Percentiles rank a stretch among this genome's conserved stretches.
Evolutionary conservation across 1,140 invertebrate species (phyloP).

Genomic region (Drosophila novamexicana): DNA sequence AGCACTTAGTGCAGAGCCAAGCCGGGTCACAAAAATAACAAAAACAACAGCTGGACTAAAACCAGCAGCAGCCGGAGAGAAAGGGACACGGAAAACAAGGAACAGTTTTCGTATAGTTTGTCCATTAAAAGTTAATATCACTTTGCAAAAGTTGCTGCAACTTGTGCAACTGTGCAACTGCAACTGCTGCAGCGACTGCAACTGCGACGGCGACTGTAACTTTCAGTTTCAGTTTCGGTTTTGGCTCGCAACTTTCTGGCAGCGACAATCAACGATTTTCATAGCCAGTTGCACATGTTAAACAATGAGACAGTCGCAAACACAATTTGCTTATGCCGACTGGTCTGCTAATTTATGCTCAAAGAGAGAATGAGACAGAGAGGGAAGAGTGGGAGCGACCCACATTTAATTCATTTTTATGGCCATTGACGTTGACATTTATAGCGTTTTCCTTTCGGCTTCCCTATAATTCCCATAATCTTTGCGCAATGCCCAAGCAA

Average conservation of each 20-base stretch:
- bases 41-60: slow-evolving; percentile 23
- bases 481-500: slow-evolving; percentile 52
- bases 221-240: slow-evolving; percentile 32
- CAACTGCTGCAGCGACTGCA: slow-evolving; percentile 4
- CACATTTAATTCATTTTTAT: slow-evolving; percentile 68
- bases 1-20: slow-evolving; percentile 72
- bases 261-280: slow-evolving; percentile 80
- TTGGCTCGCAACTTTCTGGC: slow-evolving; percentile 60
- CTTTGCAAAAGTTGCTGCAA: slow-evolving; percentile 73
- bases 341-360: slow-evolving; percentile 58
- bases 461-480: slow-evolving; percentile 77
- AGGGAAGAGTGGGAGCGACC: neutral
- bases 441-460: slow-evolving; percentile 54
- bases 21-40: slow-evolving; percentile 67
- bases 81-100: slow-evolving; percentile 34
- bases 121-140: slow-evolving; percentile 83
- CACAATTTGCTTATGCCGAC: slow-evolving; percentile 61
- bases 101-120: slow-evolving; percentile 76
- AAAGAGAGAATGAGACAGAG: neutral
- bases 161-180: slow-evolving; percentile 32
- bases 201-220: slow-evolving; percentile 11
- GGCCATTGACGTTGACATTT: slow-evolving; percentile 71
- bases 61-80: neutral
- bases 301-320: slow-evolving; percentile 58
- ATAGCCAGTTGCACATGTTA: slow-evolving; percentile 79